Evolutionary conservation across 2,113 vertebrate genomes (phyloP), one percentile per base, ranked within the genome.

Genomic region (Grammomys dolichurus): DNA sequence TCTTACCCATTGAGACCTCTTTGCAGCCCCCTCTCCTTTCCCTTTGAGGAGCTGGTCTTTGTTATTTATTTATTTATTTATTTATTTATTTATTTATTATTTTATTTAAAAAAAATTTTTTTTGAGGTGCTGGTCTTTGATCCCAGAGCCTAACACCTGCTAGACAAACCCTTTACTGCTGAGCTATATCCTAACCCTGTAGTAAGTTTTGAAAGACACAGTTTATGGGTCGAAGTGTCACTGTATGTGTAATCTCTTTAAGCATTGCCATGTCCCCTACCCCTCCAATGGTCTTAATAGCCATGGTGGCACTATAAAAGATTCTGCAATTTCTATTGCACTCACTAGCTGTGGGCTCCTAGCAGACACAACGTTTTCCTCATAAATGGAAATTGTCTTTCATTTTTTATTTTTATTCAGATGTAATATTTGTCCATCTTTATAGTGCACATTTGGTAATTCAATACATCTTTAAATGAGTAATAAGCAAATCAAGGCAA

Each of bases 381-480:
- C 8, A 0, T 80, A 85, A 76, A 58, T n/a, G 5, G 0, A 89
- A 89, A 89, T 40, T 82, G n/a, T 46, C 70, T 51, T 78, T 90
- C 87, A 58, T 33, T 81, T 70, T 88, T 88, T 60, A 88, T 72
- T 81, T 93, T 93, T 80, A 82, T 46, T 58, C 51, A 72, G 54
- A 73, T 9, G 56, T 33, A 92, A 36, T 93, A 70, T 58, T 60
- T 88, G 63, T 81, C 43, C 40, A 60, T 72, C 54, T 51, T 82
- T 89, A 72, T 40, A 7, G 67, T 14, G 13, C 56, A 72, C 22
- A 60, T 81, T 72, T 72, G 85, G 28, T 81, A 81, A 81, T 51
- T 94, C 9, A 89, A 48, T 36, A 51, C 76, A 48, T 73, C 31
- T 81, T 63, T 24, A 26, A 76, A 51, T 22, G 33, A 76, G 56